These are phyloP conservation scores for Caenorhabditis angaria DNA, from an alignment of 2,888 invertebrate genomes.

Conservation along the genomic window DNA sequence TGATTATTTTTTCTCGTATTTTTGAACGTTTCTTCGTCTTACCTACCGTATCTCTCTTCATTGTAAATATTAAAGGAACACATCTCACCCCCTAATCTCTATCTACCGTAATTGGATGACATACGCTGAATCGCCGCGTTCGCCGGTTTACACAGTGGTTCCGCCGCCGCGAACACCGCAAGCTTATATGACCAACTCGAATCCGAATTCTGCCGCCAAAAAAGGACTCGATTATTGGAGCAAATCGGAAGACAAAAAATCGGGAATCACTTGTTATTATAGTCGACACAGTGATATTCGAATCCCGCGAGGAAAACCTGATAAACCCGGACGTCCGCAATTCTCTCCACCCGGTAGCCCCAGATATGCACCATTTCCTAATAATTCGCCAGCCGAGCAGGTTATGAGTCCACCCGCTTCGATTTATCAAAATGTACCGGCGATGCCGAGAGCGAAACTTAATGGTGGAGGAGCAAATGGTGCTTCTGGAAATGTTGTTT, in stretches of 20 bases:
- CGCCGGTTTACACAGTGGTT: constrained; percentile 29
- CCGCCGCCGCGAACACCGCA: constrained; percentile 42
- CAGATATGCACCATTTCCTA: constrained; percentile 35
- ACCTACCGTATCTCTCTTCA: background rate
- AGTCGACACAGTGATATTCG: constrained; percentile 31
- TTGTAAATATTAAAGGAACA: background rate
- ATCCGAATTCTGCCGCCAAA: background rate
- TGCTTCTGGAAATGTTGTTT: constrained; percentile 21
- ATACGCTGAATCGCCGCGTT: constrained; percentile 35
- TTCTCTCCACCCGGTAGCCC: background rate
- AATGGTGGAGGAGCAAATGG: constrained; percentile 13
- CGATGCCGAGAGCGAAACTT: constrained; percentile 38
- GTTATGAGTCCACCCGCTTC: constrained; percentile 26
- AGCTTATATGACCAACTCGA: constrained; percentile 16
- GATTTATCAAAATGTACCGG: constrained; percentile 36
- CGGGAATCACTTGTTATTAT: constrained; percentile 48
- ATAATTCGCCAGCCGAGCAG: constrained; percentile 13
- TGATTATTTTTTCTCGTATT: background rate
- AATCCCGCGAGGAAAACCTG: background rate
- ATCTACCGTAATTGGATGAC: too few relatives aligned
- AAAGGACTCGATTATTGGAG: constrained; percentile 50
- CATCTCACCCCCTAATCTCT: background rate
- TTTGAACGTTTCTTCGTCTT: background rate
- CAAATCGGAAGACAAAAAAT: constrained; percentile 48
- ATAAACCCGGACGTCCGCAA: background rate